Evolutionary conservation across 2,797 vertebrate genomes (phyloP).

Genomic region (Masticophis lateralis): DNA sequence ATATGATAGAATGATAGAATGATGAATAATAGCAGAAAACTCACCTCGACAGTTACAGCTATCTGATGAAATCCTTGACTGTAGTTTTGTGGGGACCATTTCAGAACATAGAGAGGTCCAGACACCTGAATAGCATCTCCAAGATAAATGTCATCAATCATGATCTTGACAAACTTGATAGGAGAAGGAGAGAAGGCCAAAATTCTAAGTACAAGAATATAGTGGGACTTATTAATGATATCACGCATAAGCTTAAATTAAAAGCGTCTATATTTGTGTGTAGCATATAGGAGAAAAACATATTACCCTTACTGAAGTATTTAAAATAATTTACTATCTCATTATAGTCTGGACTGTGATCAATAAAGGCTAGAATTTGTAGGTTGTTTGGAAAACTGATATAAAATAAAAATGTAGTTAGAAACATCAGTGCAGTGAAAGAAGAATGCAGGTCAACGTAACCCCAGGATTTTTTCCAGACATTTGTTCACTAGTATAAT

Average conservation of each 20-base stretch:
- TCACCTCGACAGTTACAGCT: slow-evolving; percentile 86
- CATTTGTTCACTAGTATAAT: not conserved
- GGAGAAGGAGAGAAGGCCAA: slow-evolving; percentile 88
- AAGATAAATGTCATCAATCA: slow-evolving; percentile 77
- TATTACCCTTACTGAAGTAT: not conserved
- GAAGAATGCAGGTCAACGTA: not conserved
- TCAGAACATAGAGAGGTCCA: slow-evolving; percentile 86
- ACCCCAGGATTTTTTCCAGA: not conserved
- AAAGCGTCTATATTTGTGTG: not conserved
- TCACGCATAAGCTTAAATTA: slow-evolving; percentile 31
- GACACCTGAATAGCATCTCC: slow-evolving; percentile 79
- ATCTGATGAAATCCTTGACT: slow-evolving; percentile 84
- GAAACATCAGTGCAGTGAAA: not conserved
- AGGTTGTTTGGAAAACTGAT: not conserved
- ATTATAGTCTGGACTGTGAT: not conserved
- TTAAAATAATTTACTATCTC: not conserved
- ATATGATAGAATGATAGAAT: not conserved
- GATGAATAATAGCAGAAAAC: slow-evolving; percentile 38
- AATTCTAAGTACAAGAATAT: slow-evolving; percentile 75
- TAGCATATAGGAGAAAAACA: not conserved
- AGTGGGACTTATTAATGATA: slow-evolving; percentile 16
- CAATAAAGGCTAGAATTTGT: not conserved
- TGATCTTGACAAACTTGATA: slow-evolving; percentile 82
- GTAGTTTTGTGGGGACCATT: slow-evolving; percentile 86
- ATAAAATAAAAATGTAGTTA: not conserved